Evolutionary conservation across 1,140 invertebrate genomes (phyloP).

Genomic region (Atta texana): DNA sequence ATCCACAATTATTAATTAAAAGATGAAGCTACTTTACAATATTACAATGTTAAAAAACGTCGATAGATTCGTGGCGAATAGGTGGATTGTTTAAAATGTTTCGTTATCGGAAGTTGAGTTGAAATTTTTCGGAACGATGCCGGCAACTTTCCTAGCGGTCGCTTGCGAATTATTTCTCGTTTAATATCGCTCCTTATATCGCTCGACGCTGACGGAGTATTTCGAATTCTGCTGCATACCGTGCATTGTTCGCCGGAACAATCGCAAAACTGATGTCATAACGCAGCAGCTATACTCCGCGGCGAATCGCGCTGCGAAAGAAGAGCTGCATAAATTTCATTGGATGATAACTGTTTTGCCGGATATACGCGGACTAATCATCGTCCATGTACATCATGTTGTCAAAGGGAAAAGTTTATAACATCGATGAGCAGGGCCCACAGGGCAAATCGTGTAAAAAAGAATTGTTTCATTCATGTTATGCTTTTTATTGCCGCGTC

Average conservation of each 20-base stretch:
- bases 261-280: conserved; percentile 62
- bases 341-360: conserved; percentile 50
- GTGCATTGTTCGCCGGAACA: conserved; percentile 59
- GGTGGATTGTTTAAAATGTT: conserved; percentile 41
- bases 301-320: conserved; percentile 42
- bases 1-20: background rate
- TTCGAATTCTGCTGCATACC: conserved; percentile 53
- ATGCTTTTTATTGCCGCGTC: background rate
- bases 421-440: conserved; percentile 10
- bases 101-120: conserved; percentile 52
- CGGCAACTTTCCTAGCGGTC: conserved; percentile 28
- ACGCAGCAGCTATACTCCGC: conserved; percentile 12
- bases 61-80: background rate
- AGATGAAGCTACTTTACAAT: background rate
- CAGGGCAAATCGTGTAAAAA: conserved; percentile 40
- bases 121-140: conserved; percentile 45
- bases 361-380: conserved; percentile 47
- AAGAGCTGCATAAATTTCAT: conserved; percentile 59
- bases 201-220: conserved; percentile 53
- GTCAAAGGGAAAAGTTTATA: conserved; percentile 58
- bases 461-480: conserved; percentile 37
- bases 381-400: conserved; percentile 33
- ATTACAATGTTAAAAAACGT: conserved; percentile 4
- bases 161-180: conserved; percentile 58
- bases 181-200: conserved; percentile 66